phyloP scores from a whole-genome alignment of 1,140 invertebrate species.

The Saccostrea echinata region DNA sequence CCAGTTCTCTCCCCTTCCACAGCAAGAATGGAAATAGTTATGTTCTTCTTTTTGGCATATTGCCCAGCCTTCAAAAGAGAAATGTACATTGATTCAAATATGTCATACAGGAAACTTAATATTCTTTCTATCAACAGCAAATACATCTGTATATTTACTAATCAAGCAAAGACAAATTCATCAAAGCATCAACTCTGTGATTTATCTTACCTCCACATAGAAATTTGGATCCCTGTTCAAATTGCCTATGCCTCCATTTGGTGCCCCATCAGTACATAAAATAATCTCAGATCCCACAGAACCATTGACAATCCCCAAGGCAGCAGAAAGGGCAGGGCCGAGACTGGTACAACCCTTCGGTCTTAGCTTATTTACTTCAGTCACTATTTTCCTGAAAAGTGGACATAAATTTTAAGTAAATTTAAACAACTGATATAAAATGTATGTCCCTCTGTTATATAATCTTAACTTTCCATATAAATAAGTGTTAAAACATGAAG shows the following conservation, averaged over 20 bases:
- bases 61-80: conserved; percentile 56
- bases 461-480: no score
- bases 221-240: conserved; percentile 49
- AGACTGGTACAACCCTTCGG: conserved; percentile 73
- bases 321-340: conserved; percentile 73
- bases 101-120: not conserved
- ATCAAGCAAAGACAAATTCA: not conserved
- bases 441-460: no score
- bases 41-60: conserved; percentile 71
- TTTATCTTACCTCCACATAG: conserved; percentile 61
- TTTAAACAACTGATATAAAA: no score
- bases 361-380: conserved; percentile 60
- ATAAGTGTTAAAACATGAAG: no score
- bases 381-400: not conserved
- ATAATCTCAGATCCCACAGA: conserved; percentile 73
- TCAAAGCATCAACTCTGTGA: not conserved
- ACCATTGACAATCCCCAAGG: conserved; percentile 69
- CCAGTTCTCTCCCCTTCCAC: conserved; percentile 71
- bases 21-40: conserved; percentile 73
- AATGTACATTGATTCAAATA: not conserved
- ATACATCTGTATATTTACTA: not conserved
- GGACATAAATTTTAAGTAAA: not conserved
- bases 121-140: not conserved
- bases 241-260: conserved; percentile 74
- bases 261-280: conserved; percentile 77